Evolutionary conservation across 2,888 invertebrate genomes (phyloP), one percentile per base, ranked within the genome.

Genomic region (Tenthredo amoena): DNA sequence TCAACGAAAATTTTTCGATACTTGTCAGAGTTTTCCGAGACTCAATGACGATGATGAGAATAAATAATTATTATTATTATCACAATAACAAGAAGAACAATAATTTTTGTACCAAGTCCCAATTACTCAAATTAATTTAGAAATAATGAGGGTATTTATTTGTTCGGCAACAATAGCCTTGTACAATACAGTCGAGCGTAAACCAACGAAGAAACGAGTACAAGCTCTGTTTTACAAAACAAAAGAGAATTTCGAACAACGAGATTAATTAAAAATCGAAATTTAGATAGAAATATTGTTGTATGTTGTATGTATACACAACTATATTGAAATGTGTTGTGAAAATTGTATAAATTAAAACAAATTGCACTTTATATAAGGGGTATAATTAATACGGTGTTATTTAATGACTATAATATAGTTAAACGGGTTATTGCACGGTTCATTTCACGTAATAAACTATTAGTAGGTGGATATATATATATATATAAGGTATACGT

Each of bases 391-490:
- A 50, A 50, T 50, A 50, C 4, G 4, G 5, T n/a, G n/a, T n/a
- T 55, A 55, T n/a, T 55, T n/a, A 18, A 55, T 55, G 55, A 55
- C 55, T 55, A 55, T 55, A 55, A 55, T 55, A n/a, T 55, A 55
- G 18, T 55, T 47, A n/a, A 26, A 55, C 50, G 26, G 6, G n/a
- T 40, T 37, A 68, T 47, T 21, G 47, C 88, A 88, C 87, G 88
- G 87, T 89, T 90, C 87, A 89, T 88, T 89, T 88, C 87, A 85
- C 86, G 87, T 87, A 89, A 89, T 88, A 89, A 89, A 89, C 87
- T 85, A 86, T 86, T 84, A 86, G 47, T 77, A 34, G 68, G 34
- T 68, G 62, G 3, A 58, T 31, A 62, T 21, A 9, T 26, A 26
- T n/a, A 21, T n/a, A 15, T 18, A 37, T 50, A 37, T 72, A 65